Evolutionary conservation across 1,140 invertebrate species (phyloP).

Genomic region (Triops longicaudatus): DNA sequence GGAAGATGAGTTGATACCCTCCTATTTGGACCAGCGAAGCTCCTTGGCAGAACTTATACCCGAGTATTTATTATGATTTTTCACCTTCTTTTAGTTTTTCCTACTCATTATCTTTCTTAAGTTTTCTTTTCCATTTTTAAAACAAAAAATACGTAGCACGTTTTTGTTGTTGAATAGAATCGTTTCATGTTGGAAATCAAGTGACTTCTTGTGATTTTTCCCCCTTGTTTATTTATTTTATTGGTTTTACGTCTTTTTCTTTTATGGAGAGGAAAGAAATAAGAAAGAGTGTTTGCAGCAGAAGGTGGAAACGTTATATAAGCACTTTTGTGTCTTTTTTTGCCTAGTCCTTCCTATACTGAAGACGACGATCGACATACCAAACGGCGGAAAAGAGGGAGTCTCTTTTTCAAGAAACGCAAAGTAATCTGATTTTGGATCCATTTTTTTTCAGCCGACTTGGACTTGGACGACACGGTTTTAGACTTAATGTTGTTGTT

Average conservation of each 20-base stretch:
- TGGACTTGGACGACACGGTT: slow-evolving; percentile 17
- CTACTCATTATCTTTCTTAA: neutral
- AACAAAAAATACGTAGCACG: too few species aligned
- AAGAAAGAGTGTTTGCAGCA: neutral
- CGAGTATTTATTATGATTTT: slow-evolving; percentile 41
- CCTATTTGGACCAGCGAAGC: slow-evolving; percentile 38
- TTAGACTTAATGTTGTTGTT: slow-evolving; percentile 34
- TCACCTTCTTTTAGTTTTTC: slow-evolving; percentile 37
- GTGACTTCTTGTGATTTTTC: neutral
- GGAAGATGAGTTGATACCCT: slow-evolving; percentile 42
- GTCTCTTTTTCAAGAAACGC: slow-evolving; percentile 81
- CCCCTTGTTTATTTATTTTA: neutral
- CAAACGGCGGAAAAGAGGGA: slow-evolving; percentile 75
- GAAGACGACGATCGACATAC: slow-evolving; percentile 65
- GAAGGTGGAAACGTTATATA: slow-evolving; percentile 16
- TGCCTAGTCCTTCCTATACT: slow-evolving; percentile 39
- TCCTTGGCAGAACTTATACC: slow-evolving; percentile 42
- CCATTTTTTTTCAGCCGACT: slow-evolving; percentile 26
- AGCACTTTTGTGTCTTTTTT: slow-evolving; percentile 29
- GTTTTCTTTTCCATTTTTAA: slow-evolving; percentile 10
- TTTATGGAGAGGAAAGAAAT: slow-evolving; percentile 20
- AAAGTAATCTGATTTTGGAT: slow-evolving; percentile 47
- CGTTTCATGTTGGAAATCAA: neutral
- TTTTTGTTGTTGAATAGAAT: neutral
- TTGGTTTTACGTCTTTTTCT: slow-evolving; percentile 25